phyloP scores from a whole-genome alignment of 2,888 invertebrate genomes.

The Maniola hyperantus region DNA sequence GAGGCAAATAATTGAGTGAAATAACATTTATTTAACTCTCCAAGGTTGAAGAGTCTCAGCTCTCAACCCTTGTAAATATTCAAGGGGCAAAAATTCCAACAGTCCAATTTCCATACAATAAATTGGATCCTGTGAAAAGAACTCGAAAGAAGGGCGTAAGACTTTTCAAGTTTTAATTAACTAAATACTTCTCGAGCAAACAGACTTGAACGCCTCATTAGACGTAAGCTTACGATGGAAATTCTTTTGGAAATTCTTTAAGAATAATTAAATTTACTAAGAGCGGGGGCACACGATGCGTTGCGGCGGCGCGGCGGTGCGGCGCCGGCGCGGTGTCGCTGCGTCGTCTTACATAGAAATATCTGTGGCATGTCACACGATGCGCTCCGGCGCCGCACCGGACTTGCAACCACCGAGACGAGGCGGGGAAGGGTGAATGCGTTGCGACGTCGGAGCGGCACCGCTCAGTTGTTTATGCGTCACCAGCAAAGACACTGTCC shows the following conservation, averaged over 20 bases:
- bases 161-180: conserved; percentile 22
- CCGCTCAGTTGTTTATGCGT: too few relatives aligned
- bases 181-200: conserved; percentile 16
- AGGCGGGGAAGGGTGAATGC: too few relatives aligned
- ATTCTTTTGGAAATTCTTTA: conserved; percentile 12
- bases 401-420: too few relatives aligned
- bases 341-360: too few relatives aligned
- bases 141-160: conserved; percentile 19
- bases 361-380: too few relatives aligned
- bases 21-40: background rate
- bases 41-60: background rate
- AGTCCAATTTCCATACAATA: conserved; percentile 35
- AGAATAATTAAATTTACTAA: too few relatives aligned
- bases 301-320: too few relatives aligned
- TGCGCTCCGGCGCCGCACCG: too few relatives aligned
- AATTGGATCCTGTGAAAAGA: conserved; percentile 14
- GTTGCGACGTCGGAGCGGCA: too few relatives aligned
- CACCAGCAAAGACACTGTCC: too few relatives aligned
- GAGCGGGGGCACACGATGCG: too few relatives aligned
- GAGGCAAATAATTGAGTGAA: background rate
- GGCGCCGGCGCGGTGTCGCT: too few relatives aligned
- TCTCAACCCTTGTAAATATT: conserved; percentile 21
- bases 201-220: conserved; percentile 10
- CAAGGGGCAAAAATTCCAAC: conserved; percentile 25
- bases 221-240: conserved; percentile 8